These are phyloP conservation scores for Griposia aprilina DNA, from an alignment of 2,888 invertebrate genomes.

Conservation along the genomic window DNA sequence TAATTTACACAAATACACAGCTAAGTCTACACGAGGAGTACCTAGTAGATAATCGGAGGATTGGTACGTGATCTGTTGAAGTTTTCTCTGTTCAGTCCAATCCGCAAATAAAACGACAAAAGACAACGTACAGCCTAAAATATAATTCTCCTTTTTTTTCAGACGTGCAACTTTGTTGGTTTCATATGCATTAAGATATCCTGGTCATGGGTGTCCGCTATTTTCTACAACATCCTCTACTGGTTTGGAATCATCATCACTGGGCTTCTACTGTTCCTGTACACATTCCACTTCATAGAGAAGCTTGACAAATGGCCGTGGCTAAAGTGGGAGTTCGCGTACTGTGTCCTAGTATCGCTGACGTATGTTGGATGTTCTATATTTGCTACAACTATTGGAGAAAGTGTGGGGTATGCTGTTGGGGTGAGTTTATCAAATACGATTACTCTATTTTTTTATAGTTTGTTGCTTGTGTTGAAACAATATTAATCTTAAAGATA, in stretches of 20 bases:
- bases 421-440: slow-evolving; percentile 91
- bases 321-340: slow-evolving; percentile 95
- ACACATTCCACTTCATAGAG: slow-evolving; percentile 96
- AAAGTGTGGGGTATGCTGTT: slow-evolving; percentile 92
- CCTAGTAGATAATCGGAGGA: no score
- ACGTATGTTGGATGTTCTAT: slow-evolving; percentile 94
- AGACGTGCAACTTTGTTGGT: slow-evolving; percentile 93
- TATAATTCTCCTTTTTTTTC: slow-evolving; percentile 59
- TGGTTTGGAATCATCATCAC: slow-evolving; percentile 95
- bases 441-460: background rate
- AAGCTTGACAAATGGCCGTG: slow-evolving; percentile 95
- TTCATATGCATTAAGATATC: slow-evolving; percentile 95
- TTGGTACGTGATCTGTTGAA: no score
- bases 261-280: slow-evolving; percentile 93
- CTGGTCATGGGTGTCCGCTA: slow-evolving; percentile 91
- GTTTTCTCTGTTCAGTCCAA: no score
- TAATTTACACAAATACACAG: no score
- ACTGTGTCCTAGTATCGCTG: slow-evolving; percentile 92
- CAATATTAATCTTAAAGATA: background rate
- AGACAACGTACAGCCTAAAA: background rate
- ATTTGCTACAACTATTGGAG: slow-evolving; percentile 92
- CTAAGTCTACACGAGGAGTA: no score
- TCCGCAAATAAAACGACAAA: no score
- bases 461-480: background rate
- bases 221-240: slow-evolving; percentile 94